Conservation (phyloP, 2,113 vertebrate genomes). For the Microcebus murinus region DNA sequence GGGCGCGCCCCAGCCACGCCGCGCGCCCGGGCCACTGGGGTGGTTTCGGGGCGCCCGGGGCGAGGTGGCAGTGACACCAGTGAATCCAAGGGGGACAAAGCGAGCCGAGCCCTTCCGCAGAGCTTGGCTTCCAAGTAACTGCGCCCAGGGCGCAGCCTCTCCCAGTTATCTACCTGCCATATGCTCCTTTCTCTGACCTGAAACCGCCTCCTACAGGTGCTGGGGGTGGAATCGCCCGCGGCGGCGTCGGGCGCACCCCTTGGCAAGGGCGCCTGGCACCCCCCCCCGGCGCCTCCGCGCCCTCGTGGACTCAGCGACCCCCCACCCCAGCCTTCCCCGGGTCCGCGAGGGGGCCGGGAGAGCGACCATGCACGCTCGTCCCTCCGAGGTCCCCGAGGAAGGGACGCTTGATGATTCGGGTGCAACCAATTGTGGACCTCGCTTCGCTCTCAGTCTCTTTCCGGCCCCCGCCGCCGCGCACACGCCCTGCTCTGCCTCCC, state of each 20-base stretch:
- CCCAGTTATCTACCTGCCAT: constrained; percentile 32
- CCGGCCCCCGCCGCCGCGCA: too few relatives aligned
- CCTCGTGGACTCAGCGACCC: not conserved
- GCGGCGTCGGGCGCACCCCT: not conserved
- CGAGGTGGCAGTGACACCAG: not conserved
- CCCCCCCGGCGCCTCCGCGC: not conserved
- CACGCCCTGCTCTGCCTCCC: not conserved
- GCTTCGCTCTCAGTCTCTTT: not conserved
- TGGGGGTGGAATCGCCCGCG: not conserved
- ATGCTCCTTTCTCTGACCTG: constrained; percentile 45
- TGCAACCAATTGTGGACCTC: not conserved
- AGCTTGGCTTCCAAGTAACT: not conserved
- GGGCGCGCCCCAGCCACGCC: not conserved
- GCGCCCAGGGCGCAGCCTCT: not conserved
- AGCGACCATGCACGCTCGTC: not conserved
- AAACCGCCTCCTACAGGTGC: constrained; percentile 60
- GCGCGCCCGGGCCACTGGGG: not conserved
- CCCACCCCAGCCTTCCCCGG: not conserved
- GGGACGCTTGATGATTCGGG: not conserved
- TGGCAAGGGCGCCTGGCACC: not conserved
- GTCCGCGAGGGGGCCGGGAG: not conserved
- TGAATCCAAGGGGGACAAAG: not conserved
- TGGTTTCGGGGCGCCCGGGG: not conserved
- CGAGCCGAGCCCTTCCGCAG: not conserved
- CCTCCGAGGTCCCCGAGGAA: not conserved